Evolutionary conservation across 2,888 invertebrate genomes (phyloP).

Genomic region (Sinotaia quadrata): DNA sequence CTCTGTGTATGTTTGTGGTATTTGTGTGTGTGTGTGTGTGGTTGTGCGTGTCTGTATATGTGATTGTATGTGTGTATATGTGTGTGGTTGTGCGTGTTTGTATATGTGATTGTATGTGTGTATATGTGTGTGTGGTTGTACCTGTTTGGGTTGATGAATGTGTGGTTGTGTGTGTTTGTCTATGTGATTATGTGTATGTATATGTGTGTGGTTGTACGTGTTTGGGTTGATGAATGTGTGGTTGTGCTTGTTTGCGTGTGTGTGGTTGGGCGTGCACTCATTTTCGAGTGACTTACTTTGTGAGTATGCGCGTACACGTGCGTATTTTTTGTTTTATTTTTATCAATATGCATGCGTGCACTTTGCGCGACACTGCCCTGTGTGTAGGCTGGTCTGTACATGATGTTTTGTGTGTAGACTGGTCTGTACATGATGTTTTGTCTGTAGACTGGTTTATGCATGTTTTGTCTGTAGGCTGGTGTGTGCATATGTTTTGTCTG

Average conservation of each 20-base stretch:
- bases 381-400: background rate
- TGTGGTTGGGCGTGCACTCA: background rate
- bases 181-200: slow-evolving; percentile 9
- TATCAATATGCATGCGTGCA: too few relatives aligned
- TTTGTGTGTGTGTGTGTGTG: slow-evolving; percentile 7
- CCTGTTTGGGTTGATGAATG: background rate
- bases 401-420: background rate
- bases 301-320: background rate
- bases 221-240: background rate
- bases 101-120: background rate
- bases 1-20: background rate
- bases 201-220: slow-evolving; percentile 8
- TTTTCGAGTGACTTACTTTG: background rate
- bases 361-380: too few relatives aligned
- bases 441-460: background rate
- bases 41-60: slow-evolving; percentile 6
- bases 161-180: background rate
- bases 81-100: background rate
- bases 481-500: background rate
- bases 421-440: background rate
- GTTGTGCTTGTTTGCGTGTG: background rate
- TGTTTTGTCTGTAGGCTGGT: background rate
- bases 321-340: background rate
- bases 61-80: background rate
- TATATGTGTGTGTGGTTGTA: background rate